Evolutionary conservation across 64 coral and sea anemone genomes (phyloP), one percentile per base, ranked within the genome.

Genomic region (Dendrophyllia cribrosa): DNA sequence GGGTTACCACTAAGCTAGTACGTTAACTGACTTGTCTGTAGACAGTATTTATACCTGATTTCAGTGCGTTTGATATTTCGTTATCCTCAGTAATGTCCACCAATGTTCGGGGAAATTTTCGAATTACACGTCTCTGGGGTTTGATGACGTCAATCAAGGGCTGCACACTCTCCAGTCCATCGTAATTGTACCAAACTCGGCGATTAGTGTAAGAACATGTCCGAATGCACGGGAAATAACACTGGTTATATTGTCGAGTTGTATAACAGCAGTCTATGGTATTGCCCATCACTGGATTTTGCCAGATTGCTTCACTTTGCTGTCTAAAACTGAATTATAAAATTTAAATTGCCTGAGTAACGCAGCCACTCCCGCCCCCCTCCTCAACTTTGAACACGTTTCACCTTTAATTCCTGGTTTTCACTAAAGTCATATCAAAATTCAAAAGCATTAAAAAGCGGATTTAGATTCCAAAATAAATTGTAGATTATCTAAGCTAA

Each of bases 131-230:
- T 55, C 48, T 79, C 10, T 79, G 43, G 20, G 88, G 88, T 59
- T 82, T 82, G 43, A 82, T 19, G 78, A 82, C 25, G 58, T 82
- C 78, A 50, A 90, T 68, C 20, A 77, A 78, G 19, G 75, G 74
- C 6, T 90, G 88, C 2, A 90, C 88, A 9, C 22, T 75, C 25
- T 88, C 86, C 86, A 88, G 7, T 20, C 86, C 86, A 75, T 88
- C 86, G 72, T 74, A 88, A 47, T 88, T 88, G 26, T 88, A 88
- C 53, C 70, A 88, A 21, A 88, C 69, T 46, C 86, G 86, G 0
- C 86, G 86, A 88, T 45, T 56, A 4, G 51, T 75, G 71, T 73
- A 74, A 24, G 78, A 43, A 19, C 78, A 82, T 16, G 78, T 43
- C 58, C 78, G 56, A 63, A 82, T 82, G 34, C 78, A 82, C 15